Conservation (phyloP, 2,113 vertebrate genomes). For the Eurypyga helias region DNA sequence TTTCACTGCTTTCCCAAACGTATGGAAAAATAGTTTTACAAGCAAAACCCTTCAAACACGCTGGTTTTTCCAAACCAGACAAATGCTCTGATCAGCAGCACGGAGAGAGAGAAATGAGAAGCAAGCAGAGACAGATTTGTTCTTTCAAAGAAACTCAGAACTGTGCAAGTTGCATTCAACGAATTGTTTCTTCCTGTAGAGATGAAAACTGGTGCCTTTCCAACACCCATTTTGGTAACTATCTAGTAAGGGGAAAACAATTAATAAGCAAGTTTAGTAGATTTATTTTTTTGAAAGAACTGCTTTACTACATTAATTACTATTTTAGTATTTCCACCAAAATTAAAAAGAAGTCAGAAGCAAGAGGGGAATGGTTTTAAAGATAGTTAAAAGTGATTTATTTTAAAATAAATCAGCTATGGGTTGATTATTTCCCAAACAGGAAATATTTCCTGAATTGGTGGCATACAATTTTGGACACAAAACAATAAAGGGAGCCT, state of each 20-base stretch:
- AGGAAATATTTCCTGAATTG: conserved; percentile 73
- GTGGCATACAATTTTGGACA: conserved; percentile 58
- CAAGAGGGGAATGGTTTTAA: not conserved
- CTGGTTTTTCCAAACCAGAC: not conserved
- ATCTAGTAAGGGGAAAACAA: not conserved
- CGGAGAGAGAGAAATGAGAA: not conserved
- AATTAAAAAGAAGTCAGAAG: not conserved
- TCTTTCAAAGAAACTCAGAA: not conserved
- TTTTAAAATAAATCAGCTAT: conserved; percentile 64
- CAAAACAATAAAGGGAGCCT: conserved; percentile 57
- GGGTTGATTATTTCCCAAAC: conserved; percentile 71
- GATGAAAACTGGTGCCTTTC: not conserved
- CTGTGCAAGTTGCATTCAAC: not conserved
- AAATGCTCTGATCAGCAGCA: not conserved
- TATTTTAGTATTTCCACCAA: not conserved
- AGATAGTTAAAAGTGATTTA: conserved; percentile 59
- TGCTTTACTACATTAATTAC: not conserved
- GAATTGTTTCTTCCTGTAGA: not conserved
- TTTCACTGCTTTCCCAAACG: not conserved
- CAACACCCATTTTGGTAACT: not conserved
- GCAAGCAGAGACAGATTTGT: not conserved
- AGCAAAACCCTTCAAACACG: not conserved
- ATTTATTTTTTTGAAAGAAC: not conserved
- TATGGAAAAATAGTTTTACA: not conserved
- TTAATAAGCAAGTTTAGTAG: not conserved